Percentiles rank a stretch among this genome's conserved stretches.
Conservation (phyloP, 2,113 vertebrate species). For the Embiotoca jacksoni region DNA sequence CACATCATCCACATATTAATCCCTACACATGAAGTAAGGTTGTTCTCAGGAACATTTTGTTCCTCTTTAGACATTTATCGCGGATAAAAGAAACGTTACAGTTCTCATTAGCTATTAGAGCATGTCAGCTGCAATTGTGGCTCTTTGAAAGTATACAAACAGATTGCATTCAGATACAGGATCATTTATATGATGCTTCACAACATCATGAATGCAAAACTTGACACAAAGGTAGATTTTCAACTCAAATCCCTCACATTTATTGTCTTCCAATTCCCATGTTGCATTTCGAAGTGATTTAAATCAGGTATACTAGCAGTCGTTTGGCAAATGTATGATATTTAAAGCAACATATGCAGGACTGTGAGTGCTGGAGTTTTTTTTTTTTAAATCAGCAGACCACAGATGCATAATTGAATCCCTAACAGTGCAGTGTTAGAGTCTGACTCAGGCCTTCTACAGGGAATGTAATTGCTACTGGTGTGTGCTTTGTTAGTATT, state of each 20-base stretch:
- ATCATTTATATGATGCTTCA: not conserved
- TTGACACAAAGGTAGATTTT: not conserved
- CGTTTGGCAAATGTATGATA: conserved; percentile 18
- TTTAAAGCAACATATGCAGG: not conserved
- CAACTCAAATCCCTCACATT: not conserved
- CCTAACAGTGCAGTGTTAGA: not conserved
- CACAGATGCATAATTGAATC: conserved; percentile 18
- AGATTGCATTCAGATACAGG: not conserved
- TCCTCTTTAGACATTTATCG: not conserved
- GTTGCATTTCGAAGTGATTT: not conserved
- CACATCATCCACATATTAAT: conserved; percentile 22
- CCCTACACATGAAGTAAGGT: conserved; percentile 18
- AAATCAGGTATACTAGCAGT: conserved; percentile 14
- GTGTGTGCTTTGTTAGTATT: not conserved
- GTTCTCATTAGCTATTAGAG: not conserved
- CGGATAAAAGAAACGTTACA: conserved; percentile 3
- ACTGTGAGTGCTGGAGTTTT: conserved; percentile 18
- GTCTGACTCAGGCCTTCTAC: not conserved
- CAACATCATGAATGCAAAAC: not conserved
- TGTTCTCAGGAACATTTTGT: not conserved
- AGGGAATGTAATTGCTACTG: conserved; percentile 5
- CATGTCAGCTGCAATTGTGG: not conserved
- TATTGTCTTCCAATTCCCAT: not conserved
- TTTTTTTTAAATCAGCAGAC: not conserved
- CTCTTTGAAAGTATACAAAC: not conserved